Base-by-base conservation (phyloP, 2,113 vertebrate species). In the Hyla sarda region DNA sequence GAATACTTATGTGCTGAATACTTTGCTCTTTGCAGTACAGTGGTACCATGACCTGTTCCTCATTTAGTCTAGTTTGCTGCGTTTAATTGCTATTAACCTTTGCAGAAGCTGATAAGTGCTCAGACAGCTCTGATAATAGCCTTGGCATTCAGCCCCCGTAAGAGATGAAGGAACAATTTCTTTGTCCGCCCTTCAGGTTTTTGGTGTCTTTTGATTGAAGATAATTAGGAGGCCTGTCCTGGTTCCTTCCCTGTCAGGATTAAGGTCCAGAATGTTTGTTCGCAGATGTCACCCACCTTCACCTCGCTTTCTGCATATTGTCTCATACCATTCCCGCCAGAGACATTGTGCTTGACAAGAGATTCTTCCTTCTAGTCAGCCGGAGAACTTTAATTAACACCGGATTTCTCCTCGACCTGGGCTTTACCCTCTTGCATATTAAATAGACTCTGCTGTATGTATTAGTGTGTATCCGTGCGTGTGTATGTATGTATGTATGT, bases 41-140 rank as follows among this genome's bases (percentile, higher is more conserved):
- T 83, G 67, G 93, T 95, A 96, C 94, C 94, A 93, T 92, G 95
- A 96, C 95, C 94, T 91, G 90, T 94, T 95, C 91, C 94, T 94
- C 93, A 94, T 93, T 94, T 94, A 91, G 90, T 94, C 92, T 94
- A 95, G 92, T 96, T 95, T 95, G 95, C 94, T 94, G 91, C 93
- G 93, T 95, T 96, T 95, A 95, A 95, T 95, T 95, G 94, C 93
- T 94, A 96, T 96, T 96, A 96, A 96, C 95, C 95, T 96, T 96
- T 96, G 94, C 89, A 91, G 93, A 95, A 95, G 89, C 92, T 91
- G 92, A 96, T 93, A 93, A 94, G 91, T 95, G 94, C 95, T 94
- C 93, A 95, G 93, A 94, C 93, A 96, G 95, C 92, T 92, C 91
- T 93, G 93, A 92, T 95, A 94, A 95, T 94, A 94, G 93, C 93